These are phyloP conservation scores for Orchesellides sinensis DNA, from an alignment of 2,888 invertebrate genomes.

Conservation along the genomic window DNA sequence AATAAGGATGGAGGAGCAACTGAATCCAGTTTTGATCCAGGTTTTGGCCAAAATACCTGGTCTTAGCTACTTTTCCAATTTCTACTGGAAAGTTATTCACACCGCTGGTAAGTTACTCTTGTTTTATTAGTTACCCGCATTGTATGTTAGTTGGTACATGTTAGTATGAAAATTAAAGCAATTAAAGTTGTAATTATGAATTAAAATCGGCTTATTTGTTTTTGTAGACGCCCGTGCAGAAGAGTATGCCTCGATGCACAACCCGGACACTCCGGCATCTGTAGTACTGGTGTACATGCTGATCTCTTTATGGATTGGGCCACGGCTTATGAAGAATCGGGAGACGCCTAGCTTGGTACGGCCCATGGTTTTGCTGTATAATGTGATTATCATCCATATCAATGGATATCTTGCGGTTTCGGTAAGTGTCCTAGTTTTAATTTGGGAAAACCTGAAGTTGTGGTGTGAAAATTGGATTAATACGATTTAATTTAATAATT, in stretches of 20 bases:
- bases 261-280: constrained; percentile 74
- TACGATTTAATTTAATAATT: not conserved
- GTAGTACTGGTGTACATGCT: constrained; percentile 69
- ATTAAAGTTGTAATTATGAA: not conserved
- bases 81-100: constrained; percentile 65
- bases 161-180: no score
- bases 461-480: not conserved
- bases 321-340: constrained; percentile 57
- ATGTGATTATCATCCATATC: constrained; percentile 67
- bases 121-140: not conserved
- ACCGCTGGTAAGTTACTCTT: constrained; percentile 61
- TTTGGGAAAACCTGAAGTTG: no score
- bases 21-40: constrained; percentile 62
- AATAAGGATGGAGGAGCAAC: not conserved
- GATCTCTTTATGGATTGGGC: constrained; percentile 65
- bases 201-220: not conserved
- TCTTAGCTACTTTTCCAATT: constrained; percentile 65
- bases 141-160: not conserved
- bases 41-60: constrained; percentile 61
- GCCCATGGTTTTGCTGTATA: constrained; percentile 64
- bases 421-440: constrained; percentile 53
- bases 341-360: constrained; percentile 43
- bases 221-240: constrained; percentile 76
- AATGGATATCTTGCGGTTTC: constrained; percentile 70
- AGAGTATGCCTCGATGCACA: constrained; percentile 76